Percentiles rank a stretch among this genome's conserved stretches.
These are phyloP conservation scores for Chorisops tibialis DNA, from an alignment of 2,888 invertebrate species.

Conservation along the genomic window DNA sequence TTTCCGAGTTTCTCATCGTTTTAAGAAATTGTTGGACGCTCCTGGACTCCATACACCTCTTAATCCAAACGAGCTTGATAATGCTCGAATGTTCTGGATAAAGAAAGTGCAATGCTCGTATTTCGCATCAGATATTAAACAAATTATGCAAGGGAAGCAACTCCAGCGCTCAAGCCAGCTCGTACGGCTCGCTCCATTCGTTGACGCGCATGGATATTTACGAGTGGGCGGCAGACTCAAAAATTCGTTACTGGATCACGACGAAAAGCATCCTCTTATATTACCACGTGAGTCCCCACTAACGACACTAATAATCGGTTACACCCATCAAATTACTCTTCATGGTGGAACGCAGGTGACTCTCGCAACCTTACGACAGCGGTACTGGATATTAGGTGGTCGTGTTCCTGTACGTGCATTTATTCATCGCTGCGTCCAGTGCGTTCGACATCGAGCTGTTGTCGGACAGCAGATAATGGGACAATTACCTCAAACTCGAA, in stretches of 20 bases:
- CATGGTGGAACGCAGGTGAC: not conserved
- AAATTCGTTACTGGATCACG: not conserved
- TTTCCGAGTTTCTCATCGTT: no score
- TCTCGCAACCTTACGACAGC: not conserved
- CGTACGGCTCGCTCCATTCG: not conserved
- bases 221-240: not conserved
- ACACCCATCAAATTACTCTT: not conserved
- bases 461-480: conserved; percentile 16
- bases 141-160: no score
- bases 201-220: not conserved
- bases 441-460: not conserved
- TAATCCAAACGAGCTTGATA: no score
- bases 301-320: not conserved
- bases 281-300: not conserved
- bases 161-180: not conserved
- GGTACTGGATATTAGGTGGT: not conserved
- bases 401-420: not conserved
- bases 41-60: no score
- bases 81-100: no score
- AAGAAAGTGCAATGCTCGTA: no score
- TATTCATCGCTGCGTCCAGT: not conserved
- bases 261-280: not conserved
- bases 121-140: no score
- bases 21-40: no score
- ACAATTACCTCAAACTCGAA: not conserved